These are phyloP conservation scores for Rhagonycha lutea DNA, from an alignment of 2,888 invertebrate genomes.

Conservation along the genomic window DNA sequence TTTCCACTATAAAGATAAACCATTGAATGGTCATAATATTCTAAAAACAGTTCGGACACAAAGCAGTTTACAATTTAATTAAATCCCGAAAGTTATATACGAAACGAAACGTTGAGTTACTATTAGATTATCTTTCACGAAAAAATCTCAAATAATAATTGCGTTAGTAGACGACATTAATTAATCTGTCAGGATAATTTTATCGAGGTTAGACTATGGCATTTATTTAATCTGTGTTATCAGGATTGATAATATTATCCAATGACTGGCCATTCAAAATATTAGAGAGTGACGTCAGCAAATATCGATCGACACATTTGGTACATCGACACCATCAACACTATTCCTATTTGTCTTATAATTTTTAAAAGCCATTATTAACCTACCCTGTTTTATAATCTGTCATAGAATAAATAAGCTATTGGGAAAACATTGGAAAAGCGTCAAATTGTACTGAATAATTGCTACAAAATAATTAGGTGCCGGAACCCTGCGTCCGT, in stretches of 20 bases:
- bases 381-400: background rate
- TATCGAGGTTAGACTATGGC: slow-evolving; percentile 24
- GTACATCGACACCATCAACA: slow-evolving; percentile 12
- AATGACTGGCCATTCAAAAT: slow-evolving; percentile 41
- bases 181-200: slow-evolving; percentile 17
- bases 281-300: slow-evolving; percentile 27
- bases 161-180: slow-evolving; percentile 19
- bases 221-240: slow-evolving; percentile 41
- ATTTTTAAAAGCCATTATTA: background rate
- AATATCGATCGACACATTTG: slow-evolving; percentile 27
- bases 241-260: slow-evolving; percentile 40
- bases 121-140: slow-evolving; percentile 18
- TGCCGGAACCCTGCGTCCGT: slow-evolving; percentile 34
- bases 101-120: slow-evolving; percentile 22
- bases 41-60: slow-evolving; percentile 19
- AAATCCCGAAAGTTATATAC: background rate
- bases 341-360: background rate
- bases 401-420: background rate
- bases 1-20: slow-evolving; percentile 21
- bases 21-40: slow-evolving; percentile 14
- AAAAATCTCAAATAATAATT: slow-evolving; percentile 20
- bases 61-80: background rate
- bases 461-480: slow-evolving; percentile 41
- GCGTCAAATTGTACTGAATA: slow-evolving; percentile 32
- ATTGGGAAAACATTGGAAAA: background rate